A percentile compares a stretch with the other conserved stretches of the same genome.
phyloP scores from a whole-genome alignment of 2,797 vertebrate species.

The Phataginus tetradactyla region DNA sequence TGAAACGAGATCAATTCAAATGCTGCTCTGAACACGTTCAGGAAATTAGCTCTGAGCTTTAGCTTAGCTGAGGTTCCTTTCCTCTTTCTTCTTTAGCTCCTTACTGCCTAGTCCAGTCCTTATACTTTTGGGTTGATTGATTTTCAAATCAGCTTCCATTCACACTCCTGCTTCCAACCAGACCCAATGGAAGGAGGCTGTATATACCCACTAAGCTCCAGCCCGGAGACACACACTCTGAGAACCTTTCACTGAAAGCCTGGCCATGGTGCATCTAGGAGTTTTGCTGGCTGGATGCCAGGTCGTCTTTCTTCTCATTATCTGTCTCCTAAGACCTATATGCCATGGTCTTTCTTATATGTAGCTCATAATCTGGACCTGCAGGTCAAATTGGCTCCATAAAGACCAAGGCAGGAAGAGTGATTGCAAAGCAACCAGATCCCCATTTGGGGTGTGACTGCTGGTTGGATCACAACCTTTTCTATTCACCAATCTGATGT shows the following conservation, averaged over 20 bases:
- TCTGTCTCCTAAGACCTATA: neutral
- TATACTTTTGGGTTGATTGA: neutral
- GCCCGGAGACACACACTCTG: neutral
- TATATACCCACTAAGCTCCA: neutral
- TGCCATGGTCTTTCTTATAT: neutral
- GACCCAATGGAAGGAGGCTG: neutral
- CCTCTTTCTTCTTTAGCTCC: neutral
- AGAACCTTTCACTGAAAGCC: neutral
- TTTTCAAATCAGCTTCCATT: neutral
- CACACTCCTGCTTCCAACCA: neutral
- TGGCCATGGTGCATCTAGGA: neutral
- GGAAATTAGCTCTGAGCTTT: neutral
- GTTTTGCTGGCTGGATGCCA: neutral
- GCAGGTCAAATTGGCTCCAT: neutral
- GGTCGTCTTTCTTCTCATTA: neutral
- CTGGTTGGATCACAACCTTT: neutral
- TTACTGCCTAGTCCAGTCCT: neutral
- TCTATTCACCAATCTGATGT: neutral
- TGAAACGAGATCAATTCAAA: slow-evolving; percentile 1
- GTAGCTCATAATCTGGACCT: neutral
- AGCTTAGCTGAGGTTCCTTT: neutral
- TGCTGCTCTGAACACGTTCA: neutral
- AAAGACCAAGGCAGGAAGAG: neutral
- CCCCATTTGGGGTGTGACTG: neutral
- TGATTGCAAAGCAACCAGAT: neutral